phyloP scores from a whole-genome alignment of 2,888 invertebrate genomes.

The Anodontia alba region DNA sequence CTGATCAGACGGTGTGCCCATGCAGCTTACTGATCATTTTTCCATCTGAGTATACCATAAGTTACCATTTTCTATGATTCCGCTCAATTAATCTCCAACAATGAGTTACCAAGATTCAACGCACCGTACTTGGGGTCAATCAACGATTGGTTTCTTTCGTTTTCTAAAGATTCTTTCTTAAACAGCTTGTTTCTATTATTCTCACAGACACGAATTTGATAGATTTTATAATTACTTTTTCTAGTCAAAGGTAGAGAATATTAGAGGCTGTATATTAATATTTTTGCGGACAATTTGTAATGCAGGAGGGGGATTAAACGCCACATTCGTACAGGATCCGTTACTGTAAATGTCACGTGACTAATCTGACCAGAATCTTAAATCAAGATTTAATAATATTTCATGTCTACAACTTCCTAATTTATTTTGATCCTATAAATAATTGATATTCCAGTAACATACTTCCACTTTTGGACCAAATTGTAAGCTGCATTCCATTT shows the following conservation, averaged over 20 bases:
- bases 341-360: conserved; percentile 4
- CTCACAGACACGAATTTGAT: not conserved
- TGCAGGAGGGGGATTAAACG: not conserved
- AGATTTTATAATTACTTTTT: conserved; percentile 15
- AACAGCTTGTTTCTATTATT: conserved; percentile 14
- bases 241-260: conserved; percentile 10
- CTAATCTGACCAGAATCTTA: not conserved
- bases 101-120: not conserved
- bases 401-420: too few relatives aligned
- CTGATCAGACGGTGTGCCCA: too few relatives aligned
- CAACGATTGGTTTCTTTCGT: not conserved
- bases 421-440: too few relatives aligned
- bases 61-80: too few relatives aligned
- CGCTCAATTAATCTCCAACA: not conserved
- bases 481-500: too few relatives aligned
- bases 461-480: too few relatives aligned
- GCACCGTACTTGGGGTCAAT: not conserved
- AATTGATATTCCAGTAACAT: too few relatives aligned
- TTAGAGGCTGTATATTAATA: conserved; percentile 11
- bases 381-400: not conserved
- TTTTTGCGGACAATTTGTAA: conserved; percentile 10
- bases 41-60: too few relatives aligned
- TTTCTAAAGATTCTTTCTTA: conserved; percentile 13
- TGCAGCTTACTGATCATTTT: too few relatives aligned
- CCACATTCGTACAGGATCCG: not conserved